Evolutionary conservation across 1,140 invertebrate genomes (phyloP).

Genomic region (Doryteuthis pealeii): DNA sequence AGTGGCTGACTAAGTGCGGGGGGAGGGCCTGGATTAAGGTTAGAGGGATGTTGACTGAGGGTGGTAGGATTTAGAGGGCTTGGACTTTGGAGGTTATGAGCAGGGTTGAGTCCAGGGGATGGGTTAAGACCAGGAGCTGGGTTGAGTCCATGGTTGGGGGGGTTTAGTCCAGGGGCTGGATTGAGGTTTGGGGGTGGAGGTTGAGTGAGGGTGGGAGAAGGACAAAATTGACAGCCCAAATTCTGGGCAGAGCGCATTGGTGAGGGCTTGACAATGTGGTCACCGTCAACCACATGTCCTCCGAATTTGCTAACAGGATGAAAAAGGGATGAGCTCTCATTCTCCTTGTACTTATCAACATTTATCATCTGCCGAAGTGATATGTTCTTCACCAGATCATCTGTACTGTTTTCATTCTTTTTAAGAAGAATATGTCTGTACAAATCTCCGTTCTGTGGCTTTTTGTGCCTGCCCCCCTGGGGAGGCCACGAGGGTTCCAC

Average conservation of each 20-base stretch:
- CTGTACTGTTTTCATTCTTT: background rate
- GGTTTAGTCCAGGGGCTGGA: background rate
- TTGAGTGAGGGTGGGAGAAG: background rate
- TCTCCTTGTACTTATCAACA: background rate
- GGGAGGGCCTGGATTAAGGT: too few relatives aligned
- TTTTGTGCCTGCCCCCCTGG: background rate
- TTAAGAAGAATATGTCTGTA: background rate
- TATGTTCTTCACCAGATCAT: background rate
- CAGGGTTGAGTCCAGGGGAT: background rate
- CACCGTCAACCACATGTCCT: background rate
- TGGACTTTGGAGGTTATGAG: background rate
- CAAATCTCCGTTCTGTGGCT: background rate
- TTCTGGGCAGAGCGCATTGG: background rate
- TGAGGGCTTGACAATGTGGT: conserved; percentile 11
- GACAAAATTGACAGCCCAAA: background rate
- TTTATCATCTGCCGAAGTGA: background rate
- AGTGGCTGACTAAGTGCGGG: too few relatives aligned
- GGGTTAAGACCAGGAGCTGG: background rate
- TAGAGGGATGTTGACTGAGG: background rate
- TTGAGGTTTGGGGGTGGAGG: background rate
- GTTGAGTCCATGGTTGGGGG: background rate
- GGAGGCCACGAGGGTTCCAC: background rate
- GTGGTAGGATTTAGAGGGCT: background rate
- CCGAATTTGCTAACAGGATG: conserved; percentile 16
- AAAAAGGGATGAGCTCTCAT: conserved; percentile 10